Base-by-base conservation (phyloP, 2,888 invertebrate species). In the Panzeria rudis region DNA sequence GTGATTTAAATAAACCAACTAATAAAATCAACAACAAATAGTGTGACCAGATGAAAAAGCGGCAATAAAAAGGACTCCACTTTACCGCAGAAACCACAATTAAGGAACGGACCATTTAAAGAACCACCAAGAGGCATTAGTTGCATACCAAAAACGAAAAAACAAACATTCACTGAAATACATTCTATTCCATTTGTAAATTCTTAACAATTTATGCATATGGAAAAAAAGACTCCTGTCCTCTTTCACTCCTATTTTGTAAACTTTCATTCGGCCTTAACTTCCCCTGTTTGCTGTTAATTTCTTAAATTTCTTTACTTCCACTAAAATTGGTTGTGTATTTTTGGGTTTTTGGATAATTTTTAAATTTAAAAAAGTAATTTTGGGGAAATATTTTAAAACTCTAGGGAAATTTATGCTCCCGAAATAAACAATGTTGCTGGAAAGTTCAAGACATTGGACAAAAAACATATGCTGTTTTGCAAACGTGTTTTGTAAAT, bases 41-140 rank as follows among this genome's bases (percentile, higher is more conserved):
- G 38, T 50, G 54, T 56, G 56, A 83, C 44, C 56, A 69, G 44
- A 32, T 41, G 13, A 11, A 38, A 32, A 23, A 44, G 11, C 61
- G 54, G 11, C 61, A 62, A 47, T 68, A 71, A 78, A 59, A 81
- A 81, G 84, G 56, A 81, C 73, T 81, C 61, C 81, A 81, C 66
- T 61, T 76, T 61, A 38, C 84, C 68, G 62, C 84, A 76, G 54
- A 44, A 77, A 68, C 77, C 84, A 73, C 81, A 84, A 81, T 84
- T 84, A 84, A 84, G 77, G 73, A 81, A 84, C 73, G 69, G 61
- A 78, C 77, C 81, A 81, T 84, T 77, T 68, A 84, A 73, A 73
- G 77, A 81, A 81, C 81, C 81, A 84, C 84, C 81, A 81, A 77
- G 81, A 84, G 81, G 68, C 84, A 81, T 84, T 78, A 81, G 81